These are phyloP conservation scores for Lagopus muta DNA, from an alignment of 2,113 vertebrate species.

Conservation along the genomic window DNA sequence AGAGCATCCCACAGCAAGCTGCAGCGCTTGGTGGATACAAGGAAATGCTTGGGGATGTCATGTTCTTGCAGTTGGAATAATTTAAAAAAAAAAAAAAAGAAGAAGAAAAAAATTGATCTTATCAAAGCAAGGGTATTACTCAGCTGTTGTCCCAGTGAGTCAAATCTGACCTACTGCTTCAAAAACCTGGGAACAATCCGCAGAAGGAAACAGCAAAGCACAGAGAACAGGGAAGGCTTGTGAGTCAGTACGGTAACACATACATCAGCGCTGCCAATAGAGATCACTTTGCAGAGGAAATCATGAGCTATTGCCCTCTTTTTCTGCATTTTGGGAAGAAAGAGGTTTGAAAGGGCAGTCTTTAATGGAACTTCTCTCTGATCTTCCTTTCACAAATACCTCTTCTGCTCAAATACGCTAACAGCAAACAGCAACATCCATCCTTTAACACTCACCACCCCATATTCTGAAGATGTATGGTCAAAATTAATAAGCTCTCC, in stretches of 20 bases:
- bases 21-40: no score
- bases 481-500: background rate
- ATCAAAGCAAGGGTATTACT: background rate
- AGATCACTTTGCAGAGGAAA: conserved; percentile 16
- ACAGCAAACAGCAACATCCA: background rate
- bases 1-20: background rate
- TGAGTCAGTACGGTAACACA: background rate
- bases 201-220: background rate
- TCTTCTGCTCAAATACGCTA: background rate
- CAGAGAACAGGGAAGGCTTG: background rate
- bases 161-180: background rate
- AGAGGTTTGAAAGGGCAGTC: background rate
- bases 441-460: background rate
- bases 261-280: rapidly evolving
- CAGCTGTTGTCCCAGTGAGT: background rate
- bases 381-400: background rate
- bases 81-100: background rate
- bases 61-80: background rate
- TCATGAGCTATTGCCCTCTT: background rate
- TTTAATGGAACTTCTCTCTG: background rate
- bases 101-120: background rate
- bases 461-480: background rate
- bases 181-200: background rate
- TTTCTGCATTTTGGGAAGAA: background rate
- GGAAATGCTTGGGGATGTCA: background rate